These are phyloP conservation scores for Pandemis corylana DNA, from an alignment of 2,888 invertebrate genomes.

Conservation along the genomic window DNA sequence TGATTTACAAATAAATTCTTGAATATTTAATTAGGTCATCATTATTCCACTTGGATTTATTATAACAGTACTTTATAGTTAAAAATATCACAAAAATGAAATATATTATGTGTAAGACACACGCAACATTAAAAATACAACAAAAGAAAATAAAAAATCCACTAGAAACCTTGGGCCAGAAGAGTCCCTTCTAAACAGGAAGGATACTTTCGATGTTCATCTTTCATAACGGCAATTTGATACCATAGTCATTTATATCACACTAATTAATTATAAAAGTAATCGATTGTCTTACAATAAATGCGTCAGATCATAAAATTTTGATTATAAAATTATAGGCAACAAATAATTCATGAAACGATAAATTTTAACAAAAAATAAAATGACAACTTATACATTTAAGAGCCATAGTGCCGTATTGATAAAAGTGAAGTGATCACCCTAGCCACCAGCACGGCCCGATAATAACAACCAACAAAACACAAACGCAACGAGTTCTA, in stretches of 20 bases:
- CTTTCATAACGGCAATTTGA: conserved; percentile 83
- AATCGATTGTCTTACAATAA: conserved; percentile 85
- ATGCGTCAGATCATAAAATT: conserved; percentile 86
- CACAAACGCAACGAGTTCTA: conserved; percentile 75
- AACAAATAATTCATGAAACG: conserved; percentile 83
- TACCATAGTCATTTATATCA: conserved; percentile 84
- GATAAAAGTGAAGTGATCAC: conserved; percentile 81
- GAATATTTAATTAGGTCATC: conserved; percentile 85
- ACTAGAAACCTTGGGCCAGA: conserved; percentile 84
- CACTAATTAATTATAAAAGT: conserved; percentile 85
- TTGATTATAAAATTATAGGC: conserved; percentile 82
- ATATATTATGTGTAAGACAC: conserved; percentile 86
- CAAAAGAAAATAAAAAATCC: conserved; percentile 84
- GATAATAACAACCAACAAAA: conserved; percentile 74
- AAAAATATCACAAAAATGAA: conserved; percentile 86
- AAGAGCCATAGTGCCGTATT: conserved; percentile 83
- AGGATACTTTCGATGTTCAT: conserved; percentile 86
- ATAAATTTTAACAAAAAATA: conserved; percentile 82
- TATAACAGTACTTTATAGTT: conserved; percentile 86
- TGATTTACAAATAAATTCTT: conserved; percentile 86
- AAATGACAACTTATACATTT: conserved; percentile 81
- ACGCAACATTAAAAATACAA: conserved; percentile 85
- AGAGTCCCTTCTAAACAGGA: conserved; percentile 84
- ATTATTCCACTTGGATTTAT: conserved; percentile 84
- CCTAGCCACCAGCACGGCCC: conserved; percentile 63